Base-by-base conservation (phyloP, 2,888 invertebrate genomes). In the Crocallis elinguaria region DNA sequence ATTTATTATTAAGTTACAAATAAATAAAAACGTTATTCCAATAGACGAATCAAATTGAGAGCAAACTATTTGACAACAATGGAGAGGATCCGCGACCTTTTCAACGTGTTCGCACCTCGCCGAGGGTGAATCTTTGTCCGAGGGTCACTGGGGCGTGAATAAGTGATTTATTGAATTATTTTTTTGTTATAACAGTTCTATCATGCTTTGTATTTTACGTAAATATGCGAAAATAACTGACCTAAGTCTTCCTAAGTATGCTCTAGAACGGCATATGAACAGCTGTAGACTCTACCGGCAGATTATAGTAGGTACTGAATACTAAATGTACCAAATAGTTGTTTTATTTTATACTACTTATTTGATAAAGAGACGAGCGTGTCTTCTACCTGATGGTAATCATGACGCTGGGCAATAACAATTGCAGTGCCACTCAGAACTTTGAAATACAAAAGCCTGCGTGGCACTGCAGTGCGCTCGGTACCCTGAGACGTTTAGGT, bases 11-110 rank as follows among this genome's bases (percentile, higher is more conserved):
- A 23, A 23, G 8, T 32, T 32, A 21, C 32, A 11, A 25, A 25
- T 35, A 36, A 23, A 37, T 16, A 14, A 37, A 30, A 13, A 9
- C 19, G 27, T 19, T 37, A 29, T 21, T 32, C 29, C 30, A 30
- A 39, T 12, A 30, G 11, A 21, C 6, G n/a, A 9, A 16, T 35
- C 33, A 39, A 32, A 48, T 39, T 48, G 33, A 41, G 48, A 33
- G 48, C 39, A 33, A 39, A 48, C 39, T 39, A 48, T 48, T 39
- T 23, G 48, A 35, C 48, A 48, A 48, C 39, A 48, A 48, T 35
- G 12, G 39, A 17, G 27, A 13, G 27, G 13, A 9, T 11, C 19
- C 25, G 39, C 25, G 33, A 33, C 48, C 48, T 48, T 48, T 48
- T 13, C 7, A 8, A 41, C 25, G 33, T n/a, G n/a, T n/a, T 39